Evolutionary conservation across 2,888 invertebrate species (phyloP).

Genomic region (Opisthograptis luteolata): DNA sequence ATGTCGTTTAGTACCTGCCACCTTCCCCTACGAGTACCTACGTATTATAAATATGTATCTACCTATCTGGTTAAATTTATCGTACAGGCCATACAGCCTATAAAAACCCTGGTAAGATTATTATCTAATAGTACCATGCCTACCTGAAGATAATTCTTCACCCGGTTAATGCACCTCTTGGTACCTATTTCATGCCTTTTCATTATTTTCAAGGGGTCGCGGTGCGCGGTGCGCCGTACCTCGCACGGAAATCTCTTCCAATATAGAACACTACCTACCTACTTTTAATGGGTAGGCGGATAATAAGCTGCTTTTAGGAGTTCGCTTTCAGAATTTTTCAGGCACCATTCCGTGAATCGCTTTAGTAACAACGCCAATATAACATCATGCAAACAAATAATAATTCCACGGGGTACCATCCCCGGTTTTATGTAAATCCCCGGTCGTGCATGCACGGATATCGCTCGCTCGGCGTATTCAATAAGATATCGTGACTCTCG

Average conservation of each 20-base stretch:
- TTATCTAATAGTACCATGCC: no score
- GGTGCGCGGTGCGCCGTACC: slow-evolving; percentile 62
- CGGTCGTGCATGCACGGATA: slow-evolving; percentile 40
- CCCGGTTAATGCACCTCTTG: slow-evolving; percentile 29
- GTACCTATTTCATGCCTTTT: slow-evolving; percentile 34
- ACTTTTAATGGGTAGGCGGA: slow-evolving; percentile 13
- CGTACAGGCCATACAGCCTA: no score
- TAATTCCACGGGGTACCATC: slow-evolving; percentile 41
- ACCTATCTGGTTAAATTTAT: no score
- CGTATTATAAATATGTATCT: no score
- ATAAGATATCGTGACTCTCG: slow-evolving; percentile 75
- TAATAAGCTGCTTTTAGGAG: slow-evolving; percentile 20
- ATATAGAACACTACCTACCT: slow-evolving; percentile 20
- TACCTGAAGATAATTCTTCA: no score
- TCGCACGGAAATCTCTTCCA: slow-evolving; percentile 54
- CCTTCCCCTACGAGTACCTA: no score
- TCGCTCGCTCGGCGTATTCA: slow-evolving; percentile 37
- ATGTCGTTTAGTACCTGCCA: no score
- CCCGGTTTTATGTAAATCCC: slow-evolving; percentile 56
- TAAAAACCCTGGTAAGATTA: no score
- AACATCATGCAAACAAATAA: slow-evolving; percentile 43
- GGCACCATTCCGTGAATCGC: slow-evolving; percentile 29
- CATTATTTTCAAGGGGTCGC: slow-evolving; percentile 31
- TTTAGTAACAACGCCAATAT: slow-evolving; percentile 40
- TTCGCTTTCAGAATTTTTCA: slow-evolving; percentile 27